Conservation (phyloP, 2,797 vertebrate species). For the Xerus rutilus region DNA sequence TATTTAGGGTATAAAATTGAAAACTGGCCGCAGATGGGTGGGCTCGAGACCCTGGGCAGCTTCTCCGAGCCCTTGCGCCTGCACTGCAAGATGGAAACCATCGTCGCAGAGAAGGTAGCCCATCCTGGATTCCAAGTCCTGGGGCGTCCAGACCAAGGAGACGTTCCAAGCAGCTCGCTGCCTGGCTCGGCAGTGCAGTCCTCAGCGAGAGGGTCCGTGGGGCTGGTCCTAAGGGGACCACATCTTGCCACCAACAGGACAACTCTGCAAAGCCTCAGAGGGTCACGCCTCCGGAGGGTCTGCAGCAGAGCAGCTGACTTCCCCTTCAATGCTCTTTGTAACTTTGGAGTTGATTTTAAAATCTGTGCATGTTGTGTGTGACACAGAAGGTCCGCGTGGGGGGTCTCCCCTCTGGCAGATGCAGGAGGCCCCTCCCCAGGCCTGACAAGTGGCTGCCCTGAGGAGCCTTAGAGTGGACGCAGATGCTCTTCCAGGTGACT, state of each 20-base stretch:
- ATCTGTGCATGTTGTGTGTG: background rate
- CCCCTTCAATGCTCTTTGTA: background rate
- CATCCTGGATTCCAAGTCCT: too few relatives aligned
- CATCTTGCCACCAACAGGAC: background rate
- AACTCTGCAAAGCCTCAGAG: background rate
- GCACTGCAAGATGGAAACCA: too few relatives aligned
- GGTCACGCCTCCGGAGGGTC: background rate
- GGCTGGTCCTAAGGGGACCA: background rate
- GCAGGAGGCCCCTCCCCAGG: background rate
- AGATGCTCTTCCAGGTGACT: background rate
- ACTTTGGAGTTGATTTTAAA: background rate
- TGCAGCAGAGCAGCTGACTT: background rate
- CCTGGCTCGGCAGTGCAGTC: fast-evolving
- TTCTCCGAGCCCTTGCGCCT: background rate
- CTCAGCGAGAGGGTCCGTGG: background rate
- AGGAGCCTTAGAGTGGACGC: too few relatives aligned
- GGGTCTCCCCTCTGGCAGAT: too few relatives aligned
- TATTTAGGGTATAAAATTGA: background rate
- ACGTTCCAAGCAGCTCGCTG: background rate
- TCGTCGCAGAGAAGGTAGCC: too few relatives aligned
- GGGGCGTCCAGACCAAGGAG: too few relatives aligned
- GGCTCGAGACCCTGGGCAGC: background rate
- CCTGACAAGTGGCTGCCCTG: background rate
- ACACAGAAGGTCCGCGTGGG: background rate
- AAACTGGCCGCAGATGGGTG: background rate